Evolutionary conservation across 2,113 vertebrate genomes (phyloP).

Genomic region (Anolis sagrei): DNA sequence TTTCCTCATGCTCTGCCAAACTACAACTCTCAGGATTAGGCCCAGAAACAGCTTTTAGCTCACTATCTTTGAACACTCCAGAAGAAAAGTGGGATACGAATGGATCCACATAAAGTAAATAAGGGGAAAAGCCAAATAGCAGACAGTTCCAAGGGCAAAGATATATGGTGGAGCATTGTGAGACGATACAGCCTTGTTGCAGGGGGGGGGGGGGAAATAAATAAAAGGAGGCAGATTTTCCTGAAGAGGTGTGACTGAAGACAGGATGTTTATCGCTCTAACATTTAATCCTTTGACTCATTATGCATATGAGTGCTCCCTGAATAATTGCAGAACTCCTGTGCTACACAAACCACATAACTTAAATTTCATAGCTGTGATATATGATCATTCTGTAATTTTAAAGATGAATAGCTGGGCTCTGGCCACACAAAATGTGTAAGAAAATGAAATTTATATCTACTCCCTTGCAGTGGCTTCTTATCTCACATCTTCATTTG

Average conservation of each 20-base stretch:
- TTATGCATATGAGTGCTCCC: background rate
- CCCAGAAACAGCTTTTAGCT: too few species aligned
- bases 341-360: background rate
- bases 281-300: slow-evolving; percentile 2
- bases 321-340: background rate
- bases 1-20: too few species aligned
- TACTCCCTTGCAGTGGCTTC: background rate
- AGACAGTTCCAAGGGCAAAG: background rate
- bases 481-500: too few species aligned
- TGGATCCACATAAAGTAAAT: too few species aligned
- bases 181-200: background rate
- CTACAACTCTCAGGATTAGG: too few species aligned
- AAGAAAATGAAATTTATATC: background rate
- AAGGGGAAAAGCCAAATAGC: background rate
- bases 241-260: background rate
- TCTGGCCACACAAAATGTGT: background rate
- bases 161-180: background rate
- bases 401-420: background rate
- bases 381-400: background rate
- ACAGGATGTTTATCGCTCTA: slow-evolving; percentile 17
- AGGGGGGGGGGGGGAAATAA: background rate
- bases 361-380: background rate
- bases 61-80: too few species aligned
- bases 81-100: background rate
- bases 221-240: background rate